A percentile compares a stretch with the other conserved stretches of the same genome.
These are phyloP conservation scores for Sitophilus oryzae DNA, from an alignment of 1,140 invertebrate genomes.

Conservation along the genomic window DNA sequence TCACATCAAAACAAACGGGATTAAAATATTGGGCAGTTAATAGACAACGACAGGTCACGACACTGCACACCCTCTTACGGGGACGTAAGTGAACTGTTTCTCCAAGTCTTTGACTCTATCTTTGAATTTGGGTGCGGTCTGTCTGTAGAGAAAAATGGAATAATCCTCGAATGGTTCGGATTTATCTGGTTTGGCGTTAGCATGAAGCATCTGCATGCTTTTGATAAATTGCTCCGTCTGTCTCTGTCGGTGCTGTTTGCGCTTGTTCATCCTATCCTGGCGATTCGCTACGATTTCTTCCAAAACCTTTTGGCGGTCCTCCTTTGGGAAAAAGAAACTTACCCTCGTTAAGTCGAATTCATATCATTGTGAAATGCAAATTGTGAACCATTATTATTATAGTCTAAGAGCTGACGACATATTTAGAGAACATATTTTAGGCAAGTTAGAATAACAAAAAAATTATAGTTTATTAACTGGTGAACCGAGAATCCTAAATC, in stretches of 20 bases:
- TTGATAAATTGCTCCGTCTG: conserved; percentile 69
- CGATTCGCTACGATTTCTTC: conserved; percentile 65
- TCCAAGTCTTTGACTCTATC: conserved; percentile 73
- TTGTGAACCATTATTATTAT: too few relatives aligned
- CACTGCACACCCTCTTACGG: conserved; percentile 54
- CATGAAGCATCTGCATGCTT: conserved; percentile 70
- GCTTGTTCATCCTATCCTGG: conserved; percentile 56
- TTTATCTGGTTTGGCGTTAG: conserved; percentile 53
- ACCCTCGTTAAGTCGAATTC: too few relatives aligned
- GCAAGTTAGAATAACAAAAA: too few relatives aligned
- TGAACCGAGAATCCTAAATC: too few relatives aligned
- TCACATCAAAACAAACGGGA: background rate
- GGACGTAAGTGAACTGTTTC: conserved; percentile 62
- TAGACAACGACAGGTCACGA: conserved; percentile 7
- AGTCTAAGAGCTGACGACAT: too few relatives aligned
- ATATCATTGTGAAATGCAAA: too few relatives aligned
- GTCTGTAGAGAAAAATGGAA: conserved; percentile 66
- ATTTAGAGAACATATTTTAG: too few relatives aligned
- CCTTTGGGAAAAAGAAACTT: conserved; percentile 48
- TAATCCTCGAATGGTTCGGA: conserved; percentile 64
- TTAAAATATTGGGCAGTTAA: background rate
- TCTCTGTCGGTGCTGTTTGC: conserved; percentile 60
- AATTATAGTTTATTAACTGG: too few relatives aligned
- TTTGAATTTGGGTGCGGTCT: conserved; percentile 68
- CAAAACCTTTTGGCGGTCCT: conserved; percentile 59